These are phyloP conservation scores for Penaeus japonicus DNA, from an alignment of 1,140 invertebrate species.

Conservation along the genomic window DNA sequence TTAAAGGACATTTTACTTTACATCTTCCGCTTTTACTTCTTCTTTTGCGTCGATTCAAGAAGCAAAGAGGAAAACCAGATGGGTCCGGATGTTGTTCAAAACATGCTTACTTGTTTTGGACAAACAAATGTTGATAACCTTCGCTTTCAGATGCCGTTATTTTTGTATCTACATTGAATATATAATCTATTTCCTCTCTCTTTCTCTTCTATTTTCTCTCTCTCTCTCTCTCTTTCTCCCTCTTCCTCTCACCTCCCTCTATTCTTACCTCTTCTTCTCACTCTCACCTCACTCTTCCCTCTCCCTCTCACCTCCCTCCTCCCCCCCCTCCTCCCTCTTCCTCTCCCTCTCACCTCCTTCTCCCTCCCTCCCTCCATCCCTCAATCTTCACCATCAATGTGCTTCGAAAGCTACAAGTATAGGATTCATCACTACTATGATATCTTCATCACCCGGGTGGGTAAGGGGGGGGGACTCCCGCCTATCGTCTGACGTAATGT, in stretches of 20 bases:
- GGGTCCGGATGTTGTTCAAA: too few species aligned
- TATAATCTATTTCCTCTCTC: background rate
- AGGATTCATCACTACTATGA: too few species aligned
- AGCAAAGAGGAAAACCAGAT: too few species aligned
- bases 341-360: slow-evolving; percentile 21
- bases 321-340: background rate
- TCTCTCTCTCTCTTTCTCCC: background rate
- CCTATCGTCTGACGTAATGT: too few species aligned
- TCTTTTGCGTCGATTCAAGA: too few species aligned
- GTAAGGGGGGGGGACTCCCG: too few species aligned
- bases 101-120: too few species aligned
- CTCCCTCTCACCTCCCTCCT: slow-evolving; percentile 13
- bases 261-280: background rate
- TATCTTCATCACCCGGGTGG: too few species aligned
- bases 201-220: background rate
- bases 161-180: background rate
- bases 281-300: background rate
- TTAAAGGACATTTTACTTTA: too few species aligned
- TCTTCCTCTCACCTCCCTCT: background rate
- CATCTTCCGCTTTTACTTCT: too few species aligned
- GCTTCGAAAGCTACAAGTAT: too few species aligned
- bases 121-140: too few species aligned
- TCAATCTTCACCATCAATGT: background rate
- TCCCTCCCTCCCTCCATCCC: background rate
- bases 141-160: background rate